A percentile compares a stretch with the other conserved stretches of the same genome.
These are phyloP conservation scores for Zaprionus ghesquierei DNA, from an alignment of 1,140 invertebrate species.

Conservation along the genomic window DNA sequence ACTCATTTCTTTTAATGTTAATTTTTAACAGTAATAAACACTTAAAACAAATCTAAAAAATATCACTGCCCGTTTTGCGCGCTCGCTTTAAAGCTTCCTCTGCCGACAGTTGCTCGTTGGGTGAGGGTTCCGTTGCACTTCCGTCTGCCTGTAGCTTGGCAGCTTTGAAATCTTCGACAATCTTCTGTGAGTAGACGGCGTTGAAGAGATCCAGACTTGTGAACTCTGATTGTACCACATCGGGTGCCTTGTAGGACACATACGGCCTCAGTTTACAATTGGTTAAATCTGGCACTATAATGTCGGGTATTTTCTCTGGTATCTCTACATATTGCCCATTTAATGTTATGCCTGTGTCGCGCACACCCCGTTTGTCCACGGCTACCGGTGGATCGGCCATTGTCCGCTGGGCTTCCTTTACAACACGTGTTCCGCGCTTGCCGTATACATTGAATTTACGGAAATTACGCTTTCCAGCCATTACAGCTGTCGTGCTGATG, in stretches of 20 bases:
- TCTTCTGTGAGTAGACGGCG: slow-evolving; percentile 91
- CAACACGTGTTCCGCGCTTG: slow-evolving; percentile 88
- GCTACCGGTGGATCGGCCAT: slow-evolving; percentile 86
- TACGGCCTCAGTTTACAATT: slow-evolving; percentile 94
- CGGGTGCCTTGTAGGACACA: slow-evolving; percentile 91
- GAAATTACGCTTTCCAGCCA: slow-evolving; percentile 90
- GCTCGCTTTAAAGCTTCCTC: slow-evolving; percentile 88
- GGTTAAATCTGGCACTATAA: slow-evolving; percentile 95
- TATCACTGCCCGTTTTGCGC: slow-evolving; percentile 89
- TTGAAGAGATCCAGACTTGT: slow-evolving; percentile 93
- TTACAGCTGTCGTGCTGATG: slow-evolving; percentile 85
- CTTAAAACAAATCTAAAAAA: slow-evolving; percentile 84
- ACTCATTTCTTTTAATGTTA: not conserved
- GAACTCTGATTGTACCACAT: slow-evolving; percentile 90
- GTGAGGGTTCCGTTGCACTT: slow-evolving; percentile 87
- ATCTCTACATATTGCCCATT: slow-evolving; percentile 86
- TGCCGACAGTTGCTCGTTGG: slow-evolving; percentile 88
- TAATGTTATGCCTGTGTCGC: slow-evolving; percentile 85
- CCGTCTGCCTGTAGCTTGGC: slow-evolving; percentile 88
- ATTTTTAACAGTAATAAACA: slow-evolving; percentile 55
- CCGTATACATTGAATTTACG: slow-evolving; percentile 89
- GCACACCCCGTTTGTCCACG: slow-evolving; percentile 87
- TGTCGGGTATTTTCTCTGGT: slow-evolving; percentile 95
- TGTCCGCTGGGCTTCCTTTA: slow-evolving; percentile 85
- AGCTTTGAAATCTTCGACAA: slow-evolving; percentile 89